phyloP scores from a whole-genome alignment of 1,140 invertebrate species.

The Drosophila funebris region DNA sequence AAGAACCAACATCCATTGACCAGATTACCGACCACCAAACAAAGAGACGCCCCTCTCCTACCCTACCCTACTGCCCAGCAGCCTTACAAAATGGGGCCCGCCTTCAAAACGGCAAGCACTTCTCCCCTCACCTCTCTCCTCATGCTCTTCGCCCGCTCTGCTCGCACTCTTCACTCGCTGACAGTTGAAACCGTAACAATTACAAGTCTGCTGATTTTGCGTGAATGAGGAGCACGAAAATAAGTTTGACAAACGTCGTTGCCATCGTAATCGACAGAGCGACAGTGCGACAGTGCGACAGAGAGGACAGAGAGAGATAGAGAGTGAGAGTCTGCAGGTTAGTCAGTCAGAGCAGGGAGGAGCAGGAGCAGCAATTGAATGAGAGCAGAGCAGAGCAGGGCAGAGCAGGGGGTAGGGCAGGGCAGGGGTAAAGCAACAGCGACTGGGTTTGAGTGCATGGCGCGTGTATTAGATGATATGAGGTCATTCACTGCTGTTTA shows the following conservation, averaged over 20 bases:
- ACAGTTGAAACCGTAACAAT: conserved; percentile 68
- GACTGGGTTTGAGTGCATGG: conserved; percentile 66
- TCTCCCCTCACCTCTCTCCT: neutral
- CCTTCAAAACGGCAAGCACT: conserved; percentile 1
- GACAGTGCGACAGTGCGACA: neutral
- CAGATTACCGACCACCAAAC: conserved; percentile 64
- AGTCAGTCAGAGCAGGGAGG: conserved; percentile 33
- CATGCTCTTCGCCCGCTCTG: neutral
- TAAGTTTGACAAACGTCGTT: conserved; percentile 57
- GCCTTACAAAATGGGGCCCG: conserved; percentile 11
- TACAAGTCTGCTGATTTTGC: conserved; percentile 68
- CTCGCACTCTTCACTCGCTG: neutral
- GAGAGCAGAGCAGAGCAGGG: neutral
- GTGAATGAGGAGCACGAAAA: conserved; percentile 49
- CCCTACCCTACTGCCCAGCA: neutral
- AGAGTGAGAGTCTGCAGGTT: conserved; percentile 64
- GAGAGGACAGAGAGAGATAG: conserved; percentile 17
- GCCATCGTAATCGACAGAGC: conserved; percentile 46
- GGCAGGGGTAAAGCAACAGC: neutral
- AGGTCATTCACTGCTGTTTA: conserved; percentile 83
- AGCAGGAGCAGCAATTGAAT: neutral
- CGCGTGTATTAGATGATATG: conserved; percentile 83
- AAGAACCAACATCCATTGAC: conserved; percentile 59
- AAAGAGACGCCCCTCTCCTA: conserved; percentile 37
- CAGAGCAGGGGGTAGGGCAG: neutral